Conservation (phyloP, 1,140 invertebrate genomes). For the Helicorthomorpha holstii region DNA sequence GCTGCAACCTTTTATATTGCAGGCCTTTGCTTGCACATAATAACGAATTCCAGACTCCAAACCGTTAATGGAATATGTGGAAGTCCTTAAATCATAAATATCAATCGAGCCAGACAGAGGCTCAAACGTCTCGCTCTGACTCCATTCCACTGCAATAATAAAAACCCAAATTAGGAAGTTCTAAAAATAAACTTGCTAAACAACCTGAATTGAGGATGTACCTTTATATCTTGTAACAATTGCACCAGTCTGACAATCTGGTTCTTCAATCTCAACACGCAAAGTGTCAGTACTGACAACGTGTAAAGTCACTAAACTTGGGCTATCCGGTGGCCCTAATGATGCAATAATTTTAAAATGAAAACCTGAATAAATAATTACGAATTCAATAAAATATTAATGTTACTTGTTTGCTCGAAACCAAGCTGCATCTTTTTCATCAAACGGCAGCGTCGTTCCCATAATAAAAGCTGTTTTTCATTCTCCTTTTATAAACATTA, state of each 20-base stretch:
- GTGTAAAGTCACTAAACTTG: constrained; percentile 55
- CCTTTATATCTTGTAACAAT: constrained; percentile 81
- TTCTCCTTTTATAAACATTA: constrained; percentile 27
- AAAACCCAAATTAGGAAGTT: neutral
- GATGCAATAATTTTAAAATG: neutral
- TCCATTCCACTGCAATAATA: constrained; percentile 42
- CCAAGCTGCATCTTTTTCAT: constrained; percentile 52
- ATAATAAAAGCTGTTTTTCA: constrained; percentile 68
- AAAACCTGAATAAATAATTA: neutral
- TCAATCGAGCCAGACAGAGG: constrained; percentile 51
- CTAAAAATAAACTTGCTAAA: neutral
- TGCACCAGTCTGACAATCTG: constrained; percentile 40
- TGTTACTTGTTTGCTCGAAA: constrained; percentile 47
- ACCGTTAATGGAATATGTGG: constrained; percentile 34
- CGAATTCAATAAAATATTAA: neutral
- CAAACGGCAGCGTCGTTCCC: constrained; percentile 65
- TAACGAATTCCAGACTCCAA: constrained; percentile 64
- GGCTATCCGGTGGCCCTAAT: constrained; percentile 45
- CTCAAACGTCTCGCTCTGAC: constrained; percentile 57
- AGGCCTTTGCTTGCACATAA: constrained; percentile 57
- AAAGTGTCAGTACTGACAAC: constrained; percentile 64
- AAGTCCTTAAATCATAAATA: constrained; percentile 43
- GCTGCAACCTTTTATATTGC: constrained; percentile 83
- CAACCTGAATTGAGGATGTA: constrained; percentile 23
- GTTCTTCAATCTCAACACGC: constrained; percentile 51